Evolutionary conservation across 1,140 invertebrate species (phyloP), one percentile per base, ranked within the genome.

Genomic region (Lepidurus couesii): DNA sequence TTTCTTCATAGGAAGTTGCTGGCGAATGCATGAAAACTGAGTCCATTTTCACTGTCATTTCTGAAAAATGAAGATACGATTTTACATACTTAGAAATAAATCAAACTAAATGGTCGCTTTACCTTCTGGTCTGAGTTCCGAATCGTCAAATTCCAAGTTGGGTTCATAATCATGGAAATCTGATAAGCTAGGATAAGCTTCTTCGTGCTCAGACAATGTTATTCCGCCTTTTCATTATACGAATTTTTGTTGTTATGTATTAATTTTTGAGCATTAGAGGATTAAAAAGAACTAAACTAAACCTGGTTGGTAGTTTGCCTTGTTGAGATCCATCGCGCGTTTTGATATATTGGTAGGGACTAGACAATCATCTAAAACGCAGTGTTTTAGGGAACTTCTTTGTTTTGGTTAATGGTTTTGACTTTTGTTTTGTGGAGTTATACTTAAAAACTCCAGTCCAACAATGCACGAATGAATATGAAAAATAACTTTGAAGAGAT

Each of bases 141-240:
- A 95, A 86, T 98, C 95, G 87, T 97, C 95, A 88, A 97, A 98
- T 85, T 98, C 95, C 83, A 97, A 88, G 86, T 95, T 94, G 42
- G 95, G 95, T 84, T 97, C 95, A 85, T 96, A 94, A 87, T 96
- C 94, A 85, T 95, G 93, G 84, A 91, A 93, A 85, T 95, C 94
- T 45, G 94, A 95, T 76, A 96, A 88, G 86, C 94, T 96, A 75
- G 93, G 92, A 84, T 93, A 93, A 13, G 91, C 90, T 84, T 95
- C 93, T 81, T 96, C 94, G 80, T 75, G 42, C 10, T 44, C 24
- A 42, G 42, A 44, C 42, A 74, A 44, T 76, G 77, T 74, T 34
- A 11, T 42, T 16, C 24, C 26, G 79, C 47, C 44, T 42, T 34
- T 73, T 65, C 16, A 16, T 21, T 34, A 9, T 80, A 24, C 47